Conservation (phyloP, 2,113 vertebrate genomes). For the Laticauda colubrina region DNA sequence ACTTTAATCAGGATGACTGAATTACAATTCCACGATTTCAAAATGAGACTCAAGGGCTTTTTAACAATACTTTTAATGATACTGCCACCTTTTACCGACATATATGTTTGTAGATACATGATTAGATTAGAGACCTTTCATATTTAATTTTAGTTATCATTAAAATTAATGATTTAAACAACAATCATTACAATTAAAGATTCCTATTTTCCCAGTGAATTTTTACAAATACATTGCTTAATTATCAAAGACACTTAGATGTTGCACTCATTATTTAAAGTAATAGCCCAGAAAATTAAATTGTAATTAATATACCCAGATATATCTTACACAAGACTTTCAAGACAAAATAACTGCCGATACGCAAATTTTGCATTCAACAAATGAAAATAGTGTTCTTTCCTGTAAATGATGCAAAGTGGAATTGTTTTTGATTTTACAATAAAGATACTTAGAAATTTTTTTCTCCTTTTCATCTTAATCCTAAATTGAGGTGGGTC, state of each 20-base stretch:
- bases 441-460: neutral
- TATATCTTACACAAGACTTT: constrained; percentile 1
- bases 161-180: constrained; percentile 4
- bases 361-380: neutral
- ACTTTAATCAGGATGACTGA: neutral
- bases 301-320: neutral
- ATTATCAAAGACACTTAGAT: neutral
- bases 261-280: neutral
- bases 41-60: neutral
- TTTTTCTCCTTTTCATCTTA: neutral
- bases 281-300: neutral
- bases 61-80: neutral
- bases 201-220: neutral
- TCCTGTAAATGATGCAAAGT: neutral
- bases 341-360: neutral
- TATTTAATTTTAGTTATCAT: neutral
- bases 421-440: neutral
- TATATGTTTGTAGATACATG: constrained; percentile 22
- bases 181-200: neutral
- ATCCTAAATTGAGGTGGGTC: neutral
- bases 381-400: neutral
- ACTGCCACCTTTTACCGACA: neutral
- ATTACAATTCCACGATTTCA: constrained; percentile 14
- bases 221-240: neutral
- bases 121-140: neutral